phyloP scores from a whole-genome alignment of 2,888 invertebrate genomes.

The Priocnemis perturbator region DNA sequence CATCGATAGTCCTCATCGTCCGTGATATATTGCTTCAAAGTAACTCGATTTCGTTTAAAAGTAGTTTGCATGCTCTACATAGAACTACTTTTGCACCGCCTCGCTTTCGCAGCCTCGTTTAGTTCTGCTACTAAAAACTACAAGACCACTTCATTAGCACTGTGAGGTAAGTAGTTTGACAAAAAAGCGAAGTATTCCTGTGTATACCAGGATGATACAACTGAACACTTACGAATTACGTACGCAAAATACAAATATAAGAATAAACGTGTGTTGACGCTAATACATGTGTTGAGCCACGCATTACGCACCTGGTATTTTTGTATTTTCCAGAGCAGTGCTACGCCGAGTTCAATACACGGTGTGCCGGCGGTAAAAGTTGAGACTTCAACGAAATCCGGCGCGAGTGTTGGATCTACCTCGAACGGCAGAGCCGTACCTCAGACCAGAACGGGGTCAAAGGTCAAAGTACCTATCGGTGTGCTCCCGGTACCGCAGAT shows the following conservation, averaged over 20 bases:
- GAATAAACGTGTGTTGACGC: neutral
- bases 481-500: constrained; percentile 69
- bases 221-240: neutral
- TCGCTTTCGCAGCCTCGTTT: constrained; percentile 5
- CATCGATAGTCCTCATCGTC: too few relatives aligned
- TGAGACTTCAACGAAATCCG: constrained; percentile 40
- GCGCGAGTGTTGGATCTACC: constrained; percentile 30
- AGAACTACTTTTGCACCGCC: constrained; percentile 6
- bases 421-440: constrained; percentile 26
- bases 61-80: constrained; percentile 7
- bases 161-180: neutral
- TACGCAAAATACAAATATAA: neutral
- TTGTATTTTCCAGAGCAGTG: constrained; percentile 40
- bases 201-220: neutral
- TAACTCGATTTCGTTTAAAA: too few relatives aligned
- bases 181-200: neutral
- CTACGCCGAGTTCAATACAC: constrained; percentile 38
- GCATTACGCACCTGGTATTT: neutral
- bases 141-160: neutral
- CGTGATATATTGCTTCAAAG: too few relatives aligned
- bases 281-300: too few relatives aligned
- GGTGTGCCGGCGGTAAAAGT: constrained; percentile 26
- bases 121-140: neutral
- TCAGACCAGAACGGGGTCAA: constrained; percentile 32
- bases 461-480: constrained; percentile 68